phyloP scores from a whole-genome alignment of 2,888 invertebrate species.

The Polyommatus icarus region DNA sequence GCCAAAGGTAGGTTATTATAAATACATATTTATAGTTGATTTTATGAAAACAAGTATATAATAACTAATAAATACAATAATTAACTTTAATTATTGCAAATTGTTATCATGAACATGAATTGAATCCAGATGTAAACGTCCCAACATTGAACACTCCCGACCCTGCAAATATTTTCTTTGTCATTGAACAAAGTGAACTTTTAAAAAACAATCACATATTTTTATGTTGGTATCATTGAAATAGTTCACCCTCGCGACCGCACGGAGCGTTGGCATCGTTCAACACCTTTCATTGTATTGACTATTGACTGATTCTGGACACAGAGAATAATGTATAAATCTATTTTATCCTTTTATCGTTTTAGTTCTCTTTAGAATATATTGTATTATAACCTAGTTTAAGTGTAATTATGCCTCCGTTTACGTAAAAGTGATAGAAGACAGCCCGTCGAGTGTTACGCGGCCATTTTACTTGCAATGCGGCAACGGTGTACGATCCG shows the following conservation, averaged over 20 bases:
- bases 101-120: too few species aligned
- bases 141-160: too few species aligned
- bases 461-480: constrained; percentile 87
- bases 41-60: too few species aligned
- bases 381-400: constrained; percentile 74
- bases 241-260: constrained; percentile 81
- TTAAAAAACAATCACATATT: constrained; percentile 35
- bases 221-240: constrained; percentile 67
- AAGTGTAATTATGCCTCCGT: constrained; percentile 77
- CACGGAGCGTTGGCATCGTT: constrained; percentile 82
- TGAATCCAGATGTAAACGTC: too few species aligned
- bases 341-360: constrained; percentile 81
- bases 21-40: too few species aligned
- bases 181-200: too few species aligned
- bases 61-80: too few species aligned
- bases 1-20: too few species aligned
- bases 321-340: constrained; percentile 83
- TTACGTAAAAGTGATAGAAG: constrained; percentile 77
- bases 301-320: constrained; percentile 85
- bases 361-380: constrained; percentile 75
- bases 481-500: constrained; percentile 87
- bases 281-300: constrained; percentile 87
- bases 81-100: too few species aligned
- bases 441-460: constrained; percentile 80
- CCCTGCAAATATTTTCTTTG: too few species aligned